Conservation (phyloP, 2,888 invertebrate species). For the Eristalinus sepulchralis region DNA sequence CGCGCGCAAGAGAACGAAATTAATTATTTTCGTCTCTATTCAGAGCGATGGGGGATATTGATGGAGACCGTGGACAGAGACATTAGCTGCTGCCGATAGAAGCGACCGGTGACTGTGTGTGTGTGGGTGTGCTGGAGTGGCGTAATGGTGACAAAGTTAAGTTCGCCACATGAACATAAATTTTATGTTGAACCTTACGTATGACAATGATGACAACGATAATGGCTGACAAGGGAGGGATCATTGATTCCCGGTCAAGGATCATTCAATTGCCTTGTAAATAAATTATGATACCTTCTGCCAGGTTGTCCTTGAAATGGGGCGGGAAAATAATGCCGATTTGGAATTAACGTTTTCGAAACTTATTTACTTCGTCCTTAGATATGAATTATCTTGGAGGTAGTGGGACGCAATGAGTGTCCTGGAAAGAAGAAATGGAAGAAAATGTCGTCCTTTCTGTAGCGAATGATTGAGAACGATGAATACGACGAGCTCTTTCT, state of each 20-base stretch:
- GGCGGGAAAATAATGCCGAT: neutral
- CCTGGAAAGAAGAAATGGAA: too few relatives aligned
- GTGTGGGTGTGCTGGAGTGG: neutral
- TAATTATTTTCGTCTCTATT: conserved; percentile 51
- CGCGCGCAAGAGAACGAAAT: conserved; percentile 22
- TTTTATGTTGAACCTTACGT: neutral
- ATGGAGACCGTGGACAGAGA: neutral
- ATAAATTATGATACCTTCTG: conserved; percentile 38
- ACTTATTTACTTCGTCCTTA: too few relatives aligned
- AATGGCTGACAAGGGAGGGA: conserved; percentile 27
- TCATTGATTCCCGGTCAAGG: conserved; percentile 18
- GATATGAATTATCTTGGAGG: too few relatives aligned
- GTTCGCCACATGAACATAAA: conserved; percentile 23
- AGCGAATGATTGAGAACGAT: too few relatives aligned
- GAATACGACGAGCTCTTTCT: too few relatives aligned
- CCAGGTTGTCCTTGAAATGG: neutral
- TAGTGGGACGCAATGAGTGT: too few relatives aligned
- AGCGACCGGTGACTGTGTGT: neutral
- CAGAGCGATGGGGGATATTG: conserved; percentile 21
- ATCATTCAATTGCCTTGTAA: conserved; percentile 47
- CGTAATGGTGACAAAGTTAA: conserved; percentile 32
- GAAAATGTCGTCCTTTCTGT: too few relatives aligned
- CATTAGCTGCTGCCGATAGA: too few relatives aligned
- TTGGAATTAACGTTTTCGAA: too few relatives aligned
- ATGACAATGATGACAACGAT: conserved; percentile 17